phyloP scores from a whole-genome alignment of 2,888 invertebrate genomes.

The Caenorhabditis sp. region DNA sequence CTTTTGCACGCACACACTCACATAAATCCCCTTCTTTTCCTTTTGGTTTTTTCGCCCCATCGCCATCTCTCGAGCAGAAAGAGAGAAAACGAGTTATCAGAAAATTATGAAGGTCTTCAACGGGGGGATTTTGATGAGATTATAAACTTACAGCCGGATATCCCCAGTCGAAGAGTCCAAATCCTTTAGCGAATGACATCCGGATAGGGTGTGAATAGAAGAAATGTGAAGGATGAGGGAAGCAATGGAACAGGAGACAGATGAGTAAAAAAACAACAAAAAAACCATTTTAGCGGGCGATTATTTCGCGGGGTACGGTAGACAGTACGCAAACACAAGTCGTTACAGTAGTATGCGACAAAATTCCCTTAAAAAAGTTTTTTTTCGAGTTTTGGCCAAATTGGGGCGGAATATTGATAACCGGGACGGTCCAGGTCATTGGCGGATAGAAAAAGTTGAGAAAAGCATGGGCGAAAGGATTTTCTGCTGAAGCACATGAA shows the following conservation, averaged over 20 bases:
- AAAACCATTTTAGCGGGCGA: background rate
- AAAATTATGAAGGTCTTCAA: background rate
- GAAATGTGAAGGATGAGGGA: background rate
- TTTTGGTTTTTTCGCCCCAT: slow-evolving; percentile 7
- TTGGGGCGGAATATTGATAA: slow-evolving; percentile 55
- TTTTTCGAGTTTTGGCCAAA: slow-evolving; percentile 1
- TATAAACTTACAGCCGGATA: slow-evolving; percentile 10
- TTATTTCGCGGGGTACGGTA: slow-evolving; percentile 4
- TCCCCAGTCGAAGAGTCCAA: slow-evolving; percentile 50
- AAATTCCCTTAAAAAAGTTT: slow-evolving; percentile 21
- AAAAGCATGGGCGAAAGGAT: background rate
- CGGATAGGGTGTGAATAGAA: background rate
- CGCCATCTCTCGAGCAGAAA: background rate
- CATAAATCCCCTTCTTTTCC: slow-evolving; percentile 15
- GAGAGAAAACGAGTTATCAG: background rate
- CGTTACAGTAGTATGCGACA: background rate
- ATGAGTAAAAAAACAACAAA: background rate
- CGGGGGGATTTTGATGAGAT: background rate
- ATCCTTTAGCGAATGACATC: slow-evolving; percentile 13
- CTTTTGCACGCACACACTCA: slow-evolving; percentile 46
- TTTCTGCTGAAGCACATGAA: background rate
- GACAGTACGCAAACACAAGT: slow-evolving; percentile 19
- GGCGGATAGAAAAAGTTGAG: slow-evolving; percentile 80
- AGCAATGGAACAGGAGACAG: no score
- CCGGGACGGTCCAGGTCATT: slow-evolving; percentile 68